Evolutionary conservation across 1,140 invertebrate genomes (phyloP), one percentile per base, ranked within the genome.

Genomic region (Subanguina moxae): DNA sequence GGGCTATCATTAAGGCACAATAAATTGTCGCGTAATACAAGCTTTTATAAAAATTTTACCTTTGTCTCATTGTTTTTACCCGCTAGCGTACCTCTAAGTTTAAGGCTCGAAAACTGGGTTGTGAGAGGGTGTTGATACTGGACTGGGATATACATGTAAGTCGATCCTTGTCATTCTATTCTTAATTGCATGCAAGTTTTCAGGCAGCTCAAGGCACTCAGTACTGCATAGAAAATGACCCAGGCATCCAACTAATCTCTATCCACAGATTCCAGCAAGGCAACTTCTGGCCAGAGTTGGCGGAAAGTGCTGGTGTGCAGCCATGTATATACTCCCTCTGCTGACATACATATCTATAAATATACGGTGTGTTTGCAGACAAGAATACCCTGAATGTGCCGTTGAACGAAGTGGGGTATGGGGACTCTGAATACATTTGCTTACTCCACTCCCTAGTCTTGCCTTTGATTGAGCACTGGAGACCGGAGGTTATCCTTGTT

Each of bases 191-290:
- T 52, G 23, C 48, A 45, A n/a, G 11, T 45, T 45, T 13, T 67
- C 57, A 32, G 76, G 92, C 94, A 83, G 93, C 92, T 0, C 92
- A 95, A 85, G 94, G 90, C 0, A 95, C 91, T 0, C 95, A 98
- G 80, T 88, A 91, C 79, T 89, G 90, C 86, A 97, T 97, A 84
- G 96, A 97, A 80, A 86, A 93, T 46, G 78, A 70, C 85, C 86
- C 74, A 79, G 91, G 92, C 80, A 93, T 98, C 32, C 84, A 97
- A 11, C 96, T 97, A 83, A 93, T 97, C 84, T 97, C 94, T 0
- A 92, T 96, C 71, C 94, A 98, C 85, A 92, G 93, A 1, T 97
- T 91, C 83, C 91, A 97, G 83, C 83, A 93, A 80, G 94, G 94
- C 0, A 85, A 85, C 62, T 96, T 93, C 84, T 97, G 94, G 92